Evolutionary conservation across 2,888 invertebrate species (phyloP).

Genomic region (Pteria penguin): DNA sequence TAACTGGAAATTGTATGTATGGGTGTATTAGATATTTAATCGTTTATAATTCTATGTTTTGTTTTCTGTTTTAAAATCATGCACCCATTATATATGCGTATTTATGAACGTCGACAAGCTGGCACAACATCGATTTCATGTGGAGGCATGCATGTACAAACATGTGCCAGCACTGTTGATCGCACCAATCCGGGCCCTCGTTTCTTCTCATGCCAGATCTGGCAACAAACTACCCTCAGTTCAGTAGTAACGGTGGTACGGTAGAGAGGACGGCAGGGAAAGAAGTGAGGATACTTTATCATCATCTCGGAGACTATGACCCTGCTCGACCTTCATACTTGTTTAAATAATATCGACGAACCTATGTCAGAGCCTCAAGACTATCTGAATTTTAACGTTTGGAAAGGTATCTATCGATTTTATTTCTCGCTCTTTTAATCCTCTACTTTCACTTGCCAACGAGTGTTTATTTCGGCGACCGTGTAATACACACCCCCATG

Average conservation of each 20-base stretch:
- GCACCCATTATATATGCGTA: constrained; percentile 33
- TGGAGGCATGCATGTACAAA: constrained; percentile 73
- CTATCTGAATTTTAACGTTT: constrained; percentile 67
- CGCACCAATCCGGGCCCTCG: constrained; percentile 63
- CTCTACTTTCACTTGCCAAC: constrained; percentile 36
- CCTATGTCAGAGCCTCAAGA: constrained; percentile 65
- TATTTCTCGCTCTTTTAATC: constrained; percentile 15
- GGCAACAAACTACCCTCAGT: constrained; percentile 59
- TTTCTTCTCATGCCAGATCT: constrained; percentile 51
- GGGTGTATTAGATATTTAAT: too few relatives aligned
- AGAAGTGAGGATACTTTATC: constrained; percentile 33
- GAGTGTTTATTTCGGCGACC: constrained; percentile 18
- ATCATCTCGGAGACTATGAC: constrained; percentile 64
- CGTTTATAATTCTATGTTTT: too few relatives aligned
- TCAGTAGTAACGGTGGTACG: constrained; percentile 52
- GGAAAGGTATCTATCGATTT: constrained; percentile 63
- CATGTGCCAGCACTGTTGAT: constrained; percentile 66
- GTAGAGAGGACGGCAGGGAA: constrained; percentile 34
- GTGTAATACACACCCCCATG: constrained; percentile 23
- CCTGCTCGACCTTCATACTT: constrained; percentile 72
- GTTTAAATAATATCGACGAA: constrained; percentile 64
- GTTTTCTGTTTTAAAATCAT: too few relatives aligned
- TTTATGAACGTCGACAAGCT: constrained; percentile 44
- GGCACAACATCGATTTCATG: constrained; percentile 67
- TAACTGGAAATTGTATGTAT: too few relatives aligned